A percentile compares a stretch with the other conserved stretches of the same genome.
phyloP scores from a whole-genome alignment of 1,140 invertebrate species.

The Akabosia matsudoensis region DNA sequence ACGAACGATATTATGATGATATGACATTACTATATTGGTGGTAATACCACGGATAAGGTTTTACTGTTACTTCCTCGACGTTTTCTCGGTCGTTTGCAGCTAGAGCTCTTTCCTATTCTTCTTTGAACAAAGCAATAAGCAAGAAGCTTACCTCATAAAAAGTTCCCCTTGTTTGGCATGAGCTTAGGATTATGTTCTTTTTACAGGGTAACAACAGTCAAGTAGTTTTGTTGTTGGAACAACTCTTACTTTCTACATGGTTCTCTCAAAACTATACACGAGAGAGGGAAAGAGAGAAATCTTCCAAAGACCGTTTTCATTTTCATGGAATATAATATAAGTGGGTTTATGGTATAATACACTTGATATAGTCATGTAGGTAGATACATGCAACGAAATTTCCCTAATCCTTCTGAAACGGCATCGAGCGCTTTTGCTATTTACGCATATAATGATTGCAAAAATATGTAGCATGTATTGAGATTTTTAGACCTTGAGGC shows the following conservation, averaged over 20 bases:
- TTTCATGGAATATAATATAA: too few species aligned
- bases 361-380: too few species aligned
- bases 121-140: background rate
- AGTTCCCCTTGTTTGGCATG: constrained; percentile 20
- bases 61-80: constrained; percentile 13
- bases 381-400: too few species aligned
- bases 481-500: too few species aligned
- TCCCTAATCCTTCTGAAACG: too few species aligned
- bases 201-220: constrained; percentile 22
- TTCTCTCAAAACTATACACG: background rate
- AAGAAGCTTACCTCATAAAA: constrained; percentile 20
- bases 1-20: constrained; percentile 4
- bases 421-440: too few species aligned
- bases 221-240: background rate
- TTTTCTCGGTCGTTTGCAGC: constrained; percentile 19
- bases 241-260: background rate
- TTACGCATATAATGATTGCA: too few species aligned
- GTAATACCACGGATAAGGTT: background rate
- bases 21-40: constrained; percentile 13
- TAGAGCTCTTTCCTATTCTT: background rate
- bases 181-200: constrained; percentile 18
- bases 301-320: too few species aligned
- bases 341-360: too few species aligned
- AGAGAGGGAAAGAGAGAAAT: too few species aligned
- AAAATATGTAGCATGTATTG: too few species aligned